Conservation (phyloP, 2,888 invertebrate species). For the Cecidostiba fungosa region DNA sequence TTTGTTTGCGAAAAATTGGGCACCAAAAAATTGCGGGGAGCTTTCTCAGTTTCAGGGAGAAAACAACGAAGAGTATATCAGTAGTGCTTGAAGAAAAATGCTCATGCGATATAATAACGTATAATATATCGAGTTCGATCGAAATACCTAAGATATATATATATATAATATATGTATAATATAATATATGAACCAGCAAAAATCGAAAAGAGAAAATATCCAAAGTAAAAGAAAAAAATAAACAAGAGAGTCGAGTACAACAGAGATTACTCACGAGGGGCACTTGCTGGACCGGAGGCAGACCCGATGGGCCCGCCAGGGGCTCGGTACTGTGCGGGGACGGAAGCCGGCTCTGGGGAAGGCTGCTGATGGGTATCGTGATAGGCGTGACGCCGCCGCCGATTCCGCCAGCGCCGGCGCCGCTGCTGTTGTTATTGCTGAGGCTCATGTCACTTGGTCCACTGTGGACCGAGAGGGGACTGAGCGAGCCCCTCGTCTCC, state of each 20-base stretch:
- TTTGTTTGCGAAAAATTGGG: background rate
- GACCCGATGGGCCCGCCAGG: conserved; percentile 90
- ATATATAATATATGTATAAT: background rate
- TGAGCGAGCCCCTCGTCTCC: conserved; percentile 76
- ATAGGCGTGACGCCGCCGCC: conserved; percentile 64
- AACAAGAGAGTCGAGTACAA: background rate
- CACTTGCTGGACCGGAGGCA: conserved; percentile 93
- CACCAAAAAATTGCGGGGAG: background rate
- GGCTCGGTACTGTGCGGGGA: conserved; percentile 87
- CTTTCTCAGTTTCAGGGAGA: background rate
- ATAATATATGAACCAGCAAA: background rate
- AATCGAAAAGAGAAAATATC: background rate
- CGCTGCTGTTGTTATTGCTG: conserved; percentile 81
- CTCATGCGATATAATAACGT: background rate
- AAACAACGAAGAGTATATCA: background rate
- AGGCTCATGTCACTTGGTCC: conserved; percentile 83
- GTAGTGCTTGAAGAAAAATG: background rate
- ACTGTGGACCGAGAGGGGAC: conserved; percentile 80
- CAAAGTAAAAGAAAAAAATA: background rate
- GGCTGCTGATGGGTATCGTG: conserved; percentile 66
- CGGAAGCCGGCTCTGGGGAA: conserved; percentile 80
- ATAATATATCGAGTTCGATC: background rate
- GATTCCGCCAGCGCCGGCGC: conserved; percentile 74
- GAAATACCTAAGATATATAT: background rate
- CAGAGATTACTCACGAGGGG: conserved; percentile 87